Evolutionary conservation across 2,797 vertebrate species (phyloP).

Genomic region (Rhynchotus rufescens): DNA sequence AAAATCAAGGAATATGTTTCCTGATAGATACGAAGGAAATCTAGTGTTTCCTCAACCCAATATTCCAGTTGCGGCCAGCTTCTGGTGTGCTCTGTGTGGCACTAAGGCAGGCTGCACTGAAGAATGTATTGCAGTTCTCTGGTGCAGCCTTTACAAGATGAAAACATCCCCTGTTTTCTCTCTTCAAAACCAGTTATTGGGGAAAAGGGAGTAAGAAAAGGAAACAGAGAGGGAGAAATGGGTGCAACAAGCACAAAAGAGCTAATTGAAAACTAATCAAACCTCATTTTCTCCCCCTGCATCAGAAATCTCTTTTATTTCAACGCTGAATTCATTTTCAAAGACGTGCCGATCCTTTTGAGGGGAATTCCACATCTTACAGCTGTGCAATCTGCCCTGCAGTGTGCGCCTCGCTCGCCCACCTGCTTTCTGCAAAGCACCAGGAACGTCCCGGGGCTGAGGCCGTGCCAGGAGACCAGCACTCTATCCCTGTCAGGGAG

Average conservation of each 20-base stretch:
- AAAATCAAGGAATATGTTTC: background rate
- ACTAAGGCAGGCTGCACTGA: background rate
- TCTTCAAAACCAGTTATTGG: constrained; percentile 3
- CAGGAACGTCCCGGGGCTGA: constrained; percentile 61
- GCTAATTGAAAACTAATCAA: constrained; percentile 84
- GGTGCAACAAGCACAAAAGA: constrained; percentile 60
- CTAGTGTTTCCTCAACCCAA: background rate
- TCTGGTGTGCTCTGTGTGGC: background rate
- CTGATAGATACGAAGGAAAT: background rate
- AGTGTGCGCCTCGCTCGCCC: constrained; percentile 65
- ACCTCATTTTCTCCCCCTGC: constrained; percentile 10
- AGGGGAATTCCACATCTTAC: constrained; percentile 89
- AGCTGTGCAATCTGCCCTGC: constrained; percentile 83
- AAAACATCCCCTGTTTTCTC: background rate
- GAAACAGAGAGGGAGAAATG: background rate
- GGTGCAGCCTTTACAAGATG: background rate
- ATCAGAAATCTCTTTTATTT: constrained; percentile 61
- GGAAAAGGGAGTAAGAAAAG: background rate
- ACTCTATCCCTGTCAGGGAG: background rate
- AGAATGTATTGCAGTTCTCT: background rate
- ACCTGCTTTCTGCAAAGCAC: constrained; percentile 73
- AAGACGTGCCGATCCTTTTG: constrained; percentile 79
- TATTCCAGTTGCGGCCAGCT: background rate
- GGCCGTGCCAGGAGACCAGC: constrained; percentile 30
- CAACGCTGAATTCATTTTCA: constrained; percentile 75